phyloP scores from a whole-genome alignment of 2,888 invertebrate genomes.

The Drosophila borborema region DNA sequence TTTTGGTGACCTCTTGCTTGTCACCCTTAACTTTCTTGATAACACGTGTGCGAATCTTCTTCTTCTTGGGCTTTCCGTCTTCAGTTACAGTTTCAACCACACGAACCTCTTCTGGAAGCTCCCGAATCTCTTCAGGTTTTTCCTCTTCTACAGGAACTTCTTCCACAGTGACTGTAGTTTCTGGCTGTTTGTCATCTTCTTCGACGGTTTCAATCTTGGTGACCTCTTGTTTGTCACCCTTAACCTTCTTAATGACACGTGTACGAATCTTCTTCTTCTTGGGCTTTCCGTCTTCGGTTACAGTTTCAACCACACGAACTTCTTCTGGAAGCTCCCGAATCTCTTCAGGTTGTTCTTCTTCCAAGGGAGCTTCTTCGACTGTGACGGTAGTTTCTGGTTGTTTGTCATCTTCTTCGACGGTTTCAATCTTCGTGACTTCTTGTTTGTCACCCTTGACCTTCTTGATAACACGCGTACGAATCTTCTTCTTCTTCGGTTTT shows the following conservation, averaged over 20 bases:
- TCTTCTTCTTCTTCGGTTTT: conserved; percentile 53
- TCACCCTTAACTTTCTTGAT: conserved; percentile 36
- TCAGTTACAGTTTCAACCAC: conserved; percentile 16
- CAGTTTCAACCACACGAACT: conserved; percentile 30
- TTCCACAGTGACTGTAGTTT: conserved; percentile 30
- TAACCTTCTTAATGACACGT: conserved; percentile 33
- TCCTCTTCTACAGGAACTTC: conserved; percentile 20
- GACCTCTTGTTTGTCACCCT: conserved; percentile 32
- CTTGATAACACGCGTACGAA: conserved; percentile 61
- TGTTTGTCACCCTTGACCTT: conserved; percentile 62
- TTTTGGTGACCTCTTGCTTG: conserved; percentile 36
- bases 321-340: conserved; percentile 75
- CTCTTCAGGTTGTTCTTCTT: conserved; percentile 38
- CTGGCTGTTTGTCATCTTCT: conserved; percentile 30
- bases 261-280: conserved; percentile 32
- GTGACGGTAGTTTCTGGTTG: conserved; percentile 55
- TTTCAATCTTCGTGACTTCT: conserved; percentile 63
- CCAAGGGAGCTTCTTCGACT: conserved; percentile 43
- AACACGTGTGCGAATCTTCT: conserved; percentile 36
- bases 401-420: conserved; percentile 54
- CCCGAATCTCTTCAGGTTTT: conserved; percentile 14
- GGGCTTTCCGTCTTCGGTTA: conserved; percentile 24
- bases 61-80: conserved; percentile 31
- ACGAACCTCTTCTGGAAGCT: conserved; percentile 29
- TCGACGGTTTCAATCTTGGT: conserved; percentile 39